Base-by-base conservation (phyloP, 1,140 invertebrate genomes). In the Watersipora subatra region DNA sequence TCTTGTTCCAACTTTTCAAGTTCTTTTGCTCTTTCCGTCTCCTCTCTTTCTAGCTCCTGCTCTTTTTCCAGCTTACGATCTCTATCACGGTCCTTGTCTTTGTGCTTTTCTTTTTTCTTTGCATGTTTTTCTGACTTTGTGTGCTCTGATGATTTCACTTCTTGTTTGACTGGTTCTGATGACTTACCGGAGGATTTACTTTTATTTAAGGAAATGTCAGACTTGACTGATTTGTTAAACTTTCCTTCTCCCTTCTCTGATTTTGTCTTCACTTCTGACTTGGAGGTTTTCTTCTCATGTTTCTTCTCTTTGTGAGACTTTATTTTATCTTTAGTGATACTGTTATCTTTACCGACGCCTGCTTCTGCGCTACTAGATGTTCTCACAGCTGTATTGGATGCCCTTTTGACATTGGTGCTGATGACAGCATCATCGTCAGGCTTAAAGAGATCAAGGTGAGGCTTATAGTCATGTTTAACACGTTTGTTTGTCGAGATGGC, bases 301-400 rank as follows among this genome's bases (percentile, higher is more conserved):
- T 69, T 71, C 19, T 70, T 69, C 34, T 66, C 66, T 57, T 34
- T 57, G 24, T 68, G 66, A 19, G 17, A 63, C 2, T 70, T 66
- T 15, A 58, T 29, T 57, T 63, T 66, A 17, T 62, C 62, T 29
- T 67, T 55, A 46, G 28, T 63, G 57, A 24, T 59, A 25, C 15
- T 63, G 63, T 22, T 26, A 24, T 28, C 63, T 62, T 55, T 64
- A n/a, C 7, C 25, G 57, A 46, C 58, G 19, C 62, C 62, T 0
- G 59, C 24, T 66, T 61, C 64, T 62, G 15, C 29, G 27, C 25
- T 29, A 22, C 34, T n/a, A 46, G 34, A 46, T 12, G n/a, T 46
- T 12, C 34, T 7, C 7, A 46, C 34, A n/a, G 34, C 34, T n/a
- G 34, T 46, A 46, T 46, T 46, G 34, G 34, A 46, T 12, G 34